Percentiles rank a stretch among this genome's conserved stretches.
Evolutionary conservation across 1,140 invertebrate species (phyloP).

Genomic region (Euura saliciscinereae): DNA sequence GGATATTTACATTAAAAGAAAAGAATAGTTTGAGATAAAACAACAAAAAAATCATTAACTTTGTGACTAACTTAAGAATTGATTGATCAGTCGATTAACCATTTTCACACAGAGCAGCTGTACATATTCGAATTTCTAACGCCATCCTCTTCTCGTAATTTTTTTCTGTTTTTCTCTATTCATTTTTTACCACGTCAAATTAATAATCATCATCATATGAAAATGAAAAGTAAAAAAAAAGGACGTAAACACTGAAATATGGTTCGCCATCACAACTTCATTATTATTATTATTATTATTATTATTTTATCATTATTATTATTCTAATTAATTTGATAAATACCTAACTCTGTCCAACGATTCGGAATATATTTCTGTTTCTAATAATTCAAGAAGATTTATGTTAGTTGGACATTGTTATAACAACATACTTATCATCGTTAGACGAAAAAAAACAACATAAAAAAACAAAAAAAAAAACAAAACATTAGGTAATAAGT

Average conservation of each 20-base stretch:
- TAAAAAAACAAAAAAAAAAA: slow-evolving; percentile 21
- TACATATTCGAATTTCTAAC: not conserved
- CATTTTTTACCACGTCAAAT: not conserved
- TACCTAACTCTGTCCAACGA: too few relatives aligned
- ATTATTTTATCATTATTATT: not conserved
- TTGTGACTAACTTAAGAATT: too few relatives aligned
- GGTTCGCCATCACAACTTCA: slow-evolving; percentile 27
- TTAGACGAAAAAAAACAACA: not conserved
- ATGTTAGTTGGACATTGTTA: too few relatives aligned
- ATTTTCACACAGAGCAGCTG: slow-evolving; percentile 30
- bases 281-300: slow-evolving; percentile 28
- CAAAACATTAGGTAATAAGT: too few relatives aligned
- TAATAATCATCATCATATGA: too few relatives aligned
- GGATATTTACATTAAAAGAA: too few relatives aligned
- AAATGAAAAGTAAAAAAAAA: not conserved
- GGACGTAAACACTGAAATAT: not conserved
- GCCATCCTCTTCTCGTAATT: slow-evolving; percentile 24
- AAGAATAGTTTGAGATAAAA: too few relatives aligned
- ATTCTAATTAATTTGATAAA: too few relatives aligned
- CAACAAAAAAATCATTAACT: too few relatives aligned
- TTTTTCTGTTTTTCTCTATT: not conserved
- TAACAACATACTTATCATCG: too few relatives aligned
- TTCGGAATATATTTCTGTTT: too few relatives aligned
- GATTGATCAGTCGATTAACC: slow-evolving; percentile 39
- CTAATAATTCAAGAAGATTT: too few relatives aligned